Conservation (phyloP, 2,888 invertebrate genomes). For the Stomorhina lunata region DNA sequence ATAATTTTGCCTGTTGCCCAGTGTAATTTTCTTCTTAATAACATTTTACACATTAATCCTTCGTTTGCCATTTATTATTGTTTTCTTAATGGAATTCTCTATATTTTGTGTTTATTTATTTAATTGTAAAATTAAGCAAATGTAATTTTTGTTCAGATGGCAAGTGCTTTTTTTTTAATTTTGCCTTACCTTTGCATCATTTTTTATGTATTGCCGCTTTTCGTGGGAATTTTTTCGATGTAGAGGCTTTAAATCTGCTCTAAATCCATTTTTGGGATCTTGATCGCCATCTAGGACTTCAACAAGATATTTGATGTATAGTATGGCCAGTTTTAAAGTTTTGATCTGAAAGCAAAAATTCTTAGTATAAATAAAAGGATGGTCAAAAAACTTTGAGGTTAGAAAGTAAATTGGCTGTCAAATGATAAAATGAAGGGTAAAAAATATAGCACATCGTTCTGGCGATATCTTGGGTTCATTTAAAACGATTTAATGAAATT, state of each 20-base stretch:
- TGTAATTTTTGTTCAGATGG: background rate
- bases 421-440: no score
- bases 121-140: constrained; percentile 3
- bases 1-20: no score
- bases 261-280: constrained; percentile 90
- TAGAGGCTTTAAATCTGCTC: constrained; percentile 88
- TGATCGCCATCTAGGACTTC: constrained; percentile 93
- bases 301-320: constrained; percentile 95
- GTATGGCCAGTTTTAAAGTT: constrained; percentile 94
- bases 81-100: background rate
- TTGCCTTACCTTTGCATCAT: constrained; percentile 74
- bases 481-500: no score
- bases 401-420: no score
- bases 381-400: no score
- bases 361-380: no score
- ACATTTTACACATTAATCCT: constrained; percentile 39
- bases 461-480: no score
- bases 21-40: background rate
- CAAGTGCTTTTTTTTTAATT: background rate
- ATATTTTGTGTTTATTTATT: constrained; percentile 23
- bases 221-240: constrained; percentile 77
- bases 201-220: constrained; percentile 72
- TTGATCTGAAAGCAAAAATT: constrained; percentile 88
- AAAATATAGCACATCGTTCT: no score
- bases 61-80: constrained; percentile 4